A percentile compares a stretch with the other conserved stretches of the same genome.
Conservation (phyloP, 2,888 invertebrate genomes). For the Ditula angustiorana region DNA sequence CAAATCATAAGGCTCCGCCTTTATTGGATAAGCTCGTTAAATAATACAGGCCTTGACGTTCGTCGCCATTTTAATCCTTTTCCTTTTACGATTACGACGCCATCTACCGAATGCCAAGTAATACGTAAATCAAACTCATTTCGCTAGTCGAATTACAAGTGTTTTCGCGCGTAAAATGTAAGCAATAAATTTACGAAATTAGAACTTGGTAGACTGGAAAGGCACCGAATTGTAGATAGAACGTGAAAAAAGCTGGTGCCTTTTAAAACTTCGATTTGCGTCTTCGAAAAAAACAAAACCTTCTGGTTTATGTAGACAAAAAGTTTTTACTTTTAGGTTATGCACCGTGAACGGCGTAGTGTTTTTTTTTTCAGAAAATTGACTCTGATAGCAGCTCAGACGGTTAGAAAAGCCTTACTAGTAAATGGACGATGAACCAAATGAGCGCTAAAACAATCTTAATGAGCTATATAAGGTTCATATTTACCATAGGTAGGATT, state of each 20-base stretch:
- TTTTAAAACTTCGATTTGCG: not conserved
- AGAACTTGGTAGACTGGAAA: constrained; percentile 20
- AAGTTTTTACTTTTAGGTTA: no score
- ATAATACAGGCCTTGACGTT: not conserved
- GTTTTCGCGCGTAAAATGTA: constrained; percentile 23
- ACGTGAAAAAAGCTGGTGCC: constrained; percentile 2
- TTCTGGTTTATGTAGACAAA: no score
- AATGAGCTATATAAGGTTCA: no score
- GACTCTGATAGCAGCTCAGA: no score
- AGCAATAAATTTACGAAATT: constrained; percentile 24
- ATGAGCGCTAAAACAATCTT: no score
- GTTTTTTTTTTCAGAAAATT: no score
- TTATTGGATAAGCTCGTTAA: not conserved
- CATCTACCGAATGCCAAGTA: constrained; percentile 23
- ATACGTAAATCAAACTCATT: constrained; percentile 31
- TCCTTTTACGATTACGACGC: constrained; percentile 20
- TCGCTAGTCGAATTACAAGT: constrained; percentile 21
- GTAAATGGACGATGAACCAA: no score
- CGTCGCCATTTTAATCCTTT: constrained; percentile 20
- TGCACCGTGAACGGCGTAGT: no score
- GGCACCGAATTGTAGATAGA: constrained; percentile 9
- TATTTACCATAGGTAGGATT: no score
- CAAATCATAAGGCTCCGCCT: not conserved
- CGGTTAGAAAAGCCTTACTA: no score
- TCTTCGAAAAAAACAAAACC: not conserved